These are phyloP conservation scores for Nanorana parkeri DNA, from an alignment of 2,113 vertebrate species.

Conservation along the genomic window DNA sequence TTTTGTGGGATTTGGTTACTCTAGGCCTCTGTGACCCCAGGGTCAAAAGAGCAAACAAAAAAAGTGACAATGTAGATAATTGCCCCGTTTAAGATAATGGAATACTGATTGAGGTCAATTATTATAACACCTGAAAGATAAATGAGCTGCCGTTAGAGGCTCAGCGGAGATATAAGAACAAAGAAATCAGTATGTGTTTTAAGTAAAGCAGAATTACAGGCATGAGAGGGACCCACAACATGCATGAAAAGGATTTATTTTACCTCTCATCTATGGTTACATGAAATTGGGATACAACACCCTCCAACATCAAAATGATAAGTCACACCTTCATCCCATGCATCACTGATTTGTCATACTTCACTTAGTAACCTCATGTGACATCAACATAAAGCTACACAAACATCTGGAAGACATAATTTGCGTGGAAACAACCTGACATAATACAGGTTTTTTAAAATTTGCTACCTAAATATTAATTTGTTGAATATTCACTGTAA, in stretches of 20 bases:
- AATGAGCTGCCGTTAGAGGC: constrained; percentile 79
- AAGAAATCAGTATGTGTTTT: constrained; percentile 60
- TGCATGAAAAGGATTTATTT: not conserved
- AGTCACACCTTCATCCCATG: too few species aligned
- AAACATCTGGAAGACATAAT: too few species aligned
- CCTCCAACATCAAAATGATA: not conserved
- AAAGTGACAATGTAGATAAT: constrained; percentile 97
- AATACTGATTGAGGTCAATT: constrained; percentile 92
- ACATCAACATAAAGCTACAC: too few species aligned
- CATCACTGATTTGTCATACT: too few species aligned
- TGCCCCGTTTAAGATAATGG: constrained; percentile 90
- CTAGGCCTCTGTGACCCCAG: constrained; percentile 79
- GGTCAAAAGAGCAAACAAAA: constrained; percentile 90
- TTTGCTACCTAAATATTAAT: too few species aligned
- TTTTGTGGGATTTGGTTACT: constrained; percentile 86
- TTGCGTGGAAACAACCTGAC: too few species aligned
- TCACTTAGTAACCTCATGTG: too few species aligned
- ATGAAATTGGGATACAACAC: not conserved
- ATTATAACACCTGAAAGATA: constrained; percentile 84
- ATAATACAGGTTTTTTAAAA: too few species aligned
- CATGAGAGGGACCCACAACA: not conserved
- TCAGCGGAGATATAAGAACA: constrained; percentile 71
- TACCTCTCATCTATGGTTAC: not conserved
- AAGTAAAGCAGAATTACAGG: constrained; percentile 31
- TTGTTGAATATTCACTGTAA: too few species aligned